phyloP scores from a whole-genome alignment of 2,113 vertebrate genomes.

The Odobenus rosmarus region DNA sequence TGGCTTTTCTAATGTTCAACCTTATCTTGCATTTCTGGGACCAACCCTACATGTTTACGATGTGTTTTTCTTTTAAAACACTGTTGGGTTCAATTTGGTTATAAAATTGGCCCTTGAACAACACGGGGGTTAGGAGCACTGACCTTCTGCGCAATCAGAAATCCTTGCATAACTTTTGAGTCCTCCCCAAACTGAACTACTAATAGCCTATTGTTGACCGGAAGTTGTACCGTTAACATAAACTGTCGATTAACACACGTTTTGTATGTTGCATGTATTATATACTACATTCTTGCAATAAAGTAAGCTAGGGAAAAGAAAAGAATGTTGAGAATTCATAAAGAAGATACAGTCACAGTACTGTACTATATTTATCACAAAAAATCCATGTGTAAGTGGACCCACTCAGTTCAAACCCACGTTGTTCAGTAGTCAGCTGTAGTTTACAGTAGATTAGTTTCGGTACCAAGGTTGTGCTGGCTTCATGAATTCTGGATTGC shows the following conservation, averaged over 20 bases:
- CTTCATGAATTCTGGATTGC: neutral
- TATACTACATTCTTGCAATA: neutral
- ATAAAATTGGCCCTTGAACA: neutral
- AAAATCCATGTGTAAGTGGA: neutral
- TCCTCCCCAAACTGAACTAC: neutral
- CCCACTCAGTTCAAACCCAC: neutral
- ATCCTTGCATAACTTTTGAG: neutral
- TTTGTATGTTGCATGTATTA: neutral
- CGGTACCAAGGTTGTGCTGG: neutral
- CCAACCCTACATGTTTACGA: neutral
- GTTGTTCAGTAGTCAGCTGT: neutral
- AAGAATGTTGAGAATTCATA: neutral
- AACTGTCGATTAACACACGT: neutral
- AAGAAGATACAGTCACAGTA: neutral
- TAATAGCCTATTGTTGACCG: neutral
- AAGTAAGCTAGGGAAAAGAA: neutral
- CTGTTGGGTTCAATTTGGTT: neutral
- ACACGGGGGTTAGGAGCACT: neutral
- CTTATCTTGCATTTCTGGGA: neutral
- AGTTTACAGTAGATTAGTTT: neutral
- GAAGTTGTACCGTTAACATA: neutral
- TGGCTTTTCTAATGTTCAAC: slow-evolving; percentile 12
- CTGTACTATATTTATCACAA: neutral
- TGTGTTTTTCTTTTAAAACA: neutral
- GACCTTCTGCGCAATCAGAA: neutral